Evolutionary conservation across 2,888 invertebrate species (phyloP).

Genomic region (Leptopilina drosophilae): DNA sequence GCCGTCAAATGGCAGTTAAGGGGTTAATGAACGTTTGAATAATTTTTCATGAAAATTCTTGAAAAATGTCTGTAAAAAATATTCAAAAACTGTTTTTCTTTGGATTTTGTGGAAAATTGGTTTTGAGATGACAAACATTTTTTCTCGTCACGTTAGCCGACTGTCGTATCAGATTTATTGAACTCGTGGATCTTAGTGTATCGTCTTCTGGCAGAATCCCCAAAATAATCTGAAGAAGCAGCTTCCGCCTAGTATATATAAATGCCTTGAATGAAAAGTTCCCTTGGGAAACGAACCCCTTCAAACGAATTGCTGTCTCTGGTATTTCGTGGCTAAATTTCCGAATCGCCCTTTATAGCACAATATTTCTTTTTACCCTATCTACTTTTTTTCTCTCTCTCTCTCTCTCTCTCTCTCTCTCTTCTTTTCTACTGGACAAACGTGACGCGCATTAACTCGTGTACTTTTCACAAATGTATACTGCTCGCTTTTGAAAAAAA

Average conservation of each 20-base stretch:
- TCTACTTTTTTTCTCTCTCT: background rate
- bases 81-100: too few species aligned
- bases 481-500: constrained; percentile 51
- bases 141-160: background rate
- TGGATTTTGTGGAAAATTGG: background rate
- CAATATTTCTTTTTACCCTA: background rate
- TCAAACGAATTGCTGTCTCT: constrained; percentile 38
- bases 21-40: too few species aligned
- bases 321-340: constrained; percentile 29
- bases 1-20: too few species aligned
- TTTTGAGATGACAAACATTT: background rate
- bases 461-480: constrained; percentile 45
- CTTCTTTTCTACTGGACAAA: constrained; percentile 42
- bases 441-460: constrained; percentile 49
- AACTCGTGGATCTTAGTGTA: background rate
- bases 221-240: background rate
- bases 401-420: constrained; percentile 10
- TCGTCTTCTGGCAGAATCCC: background rate
- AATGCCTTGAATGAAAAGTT: constrained; percentile 38
- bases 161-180: background rate
- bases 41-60: too few species aligned
- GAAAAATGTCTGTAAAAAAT: too few species aligned
- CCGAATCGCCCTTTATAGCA: constrained; percentile 23
- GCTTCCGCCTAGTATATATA: background rate
- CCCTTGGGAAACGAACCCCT: constrained; percentile 37